Percentiles rank a stretch among this genome's conserved stretches.
Evolutionary conservation across 2,888 invertebrate species (phyloP).

Genomic region (Acanthococcus lagerstroemiae): DNA sequence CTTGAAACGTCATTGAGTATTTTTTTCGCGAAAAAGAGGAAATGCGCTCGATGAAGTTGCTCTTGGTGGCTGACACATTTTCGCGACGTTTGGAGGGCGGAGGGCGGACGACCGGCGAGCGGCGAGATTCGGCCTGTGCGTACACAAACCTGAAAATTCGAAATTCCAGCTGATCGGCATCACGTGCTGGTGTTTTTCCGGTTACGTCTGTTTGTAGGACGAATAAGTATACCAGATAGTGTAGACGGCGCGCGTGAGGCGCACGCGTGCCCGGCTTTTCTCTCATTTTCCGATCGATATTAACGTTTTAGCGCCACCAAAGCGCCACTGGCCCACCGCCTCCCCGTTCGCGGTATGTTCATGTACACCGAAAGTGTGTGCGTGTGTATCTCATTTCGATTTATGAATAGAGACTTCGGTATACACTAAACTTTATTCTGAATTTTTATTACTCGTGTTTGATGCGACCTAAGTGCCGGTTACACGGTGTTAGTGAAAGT

Average conservation of each 20-base stretch:
- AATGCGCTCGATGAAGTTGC: too few relatives aligned
- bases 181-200: constrained; percentile 17
- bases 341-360: not conserved
- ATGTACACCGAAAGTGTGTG: not conserved
- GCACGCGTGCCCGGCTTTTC: constrained; percentile 9
- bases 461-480: too few relatives aligned
- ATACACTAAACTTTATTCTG: too few relatives aligned
- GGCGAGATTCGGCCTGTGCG: too few relatives aligned
- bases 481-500: too few relatives aligned
- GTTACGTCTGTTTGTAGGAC: not conserved
- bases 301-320: constrained; percentile 17
- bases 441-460: too few relatives aligned
- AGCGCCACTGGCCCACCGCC: not conserved
- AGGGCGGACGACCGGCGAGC: too few relatives aligned
- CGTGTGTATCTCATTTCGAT: not conserved
- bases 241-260: not conserved
- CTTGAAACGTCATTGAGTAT: too few relatives aligned
- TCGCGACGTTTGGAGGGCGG: too few relatives aligned
- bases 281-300: constrained; percentile 11
- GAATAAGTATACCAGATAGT: not conserved
- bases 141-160: too few relatives aligned
- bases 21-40: too few relatives aligned
- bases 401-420: not conserved
- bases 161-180: constrained; percentile 15
- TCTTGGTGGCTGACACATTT: too few relatives aligned